Percentiles rank a stretch among this genome's conserved stretches.
phyloP scores from a whole-genome alignment of 1,140 invertebrate genomes.

The Thrips palmi region DNA sequence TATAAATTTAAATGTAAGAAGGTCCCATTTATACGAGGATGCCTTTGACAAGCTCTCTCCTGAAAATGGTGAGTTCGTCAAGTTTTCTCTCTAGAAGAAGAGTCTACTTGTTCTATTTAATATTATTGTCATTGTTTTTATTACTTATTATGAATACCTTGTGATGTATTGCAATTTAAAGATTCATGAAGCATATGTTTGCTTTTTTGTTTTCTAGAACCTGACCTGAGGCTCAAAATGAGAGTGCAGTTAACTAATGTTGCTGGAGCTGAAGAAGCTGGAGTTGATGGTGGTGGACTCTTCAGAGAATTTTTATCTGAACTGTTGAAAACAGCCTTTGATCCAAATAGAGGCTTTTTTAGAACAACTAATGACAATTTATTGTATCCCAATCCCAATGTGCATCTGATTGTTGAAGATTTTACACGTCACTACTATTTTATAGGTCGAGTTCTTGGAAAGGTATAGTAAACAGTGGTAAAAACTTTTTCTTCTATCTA shows the following conservation, averaged over 20 bases:
- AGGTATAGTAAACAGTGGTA: conserved; percentile 31
- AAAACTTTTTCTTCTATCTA: conserved; percentile 11
- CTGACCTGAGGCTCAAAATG: conserved; percentile 67
- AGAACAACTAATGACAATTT: conserved; percentile 78
- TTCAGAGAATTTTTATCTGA: conserved; percentile 85
- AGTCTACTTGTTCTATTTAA: background rate
- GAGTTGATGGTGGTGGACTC: conserved; percentile 89
- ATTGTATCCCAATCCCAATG: conserved; percentile 89
- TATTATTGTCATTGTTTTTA: background rate
- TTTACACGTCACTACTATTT: conserved; percentile 88
- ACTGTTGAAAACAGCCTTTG: conserved; percentile 84
- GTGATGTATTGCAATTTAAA: background rate
- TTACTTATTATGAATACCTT: background rate
- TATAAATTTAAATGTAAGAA: conserved; percentile 62
- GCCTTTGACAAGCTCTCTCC: conserved; percentile 84
- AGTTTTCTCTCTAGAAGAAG: conserved; percentile 3
- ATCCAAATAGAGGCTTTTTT: conserved; percentile 93
- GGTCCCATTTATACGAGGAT: conserved; percentile 93
- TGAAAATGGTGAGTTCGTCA: conserved; percentile 52
- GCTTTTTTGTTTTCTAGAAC: conserved; percentile 35
- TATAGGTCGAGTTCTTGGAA: conserved; percentile 85
- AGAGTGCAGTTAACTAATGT: conserved; percentile 79
- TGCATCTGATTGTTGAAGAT: conserved; percentile 62
- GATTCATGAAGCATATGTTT: conserved; percentile 2
- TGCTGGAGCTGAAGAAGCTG: conserved; percentile 80